Percentiles rank a stretch among this genome's conserved stretches.
Conservation (phyloP, 2,888 invertebrate species). For the Limnephilus lunatus region DNA sequence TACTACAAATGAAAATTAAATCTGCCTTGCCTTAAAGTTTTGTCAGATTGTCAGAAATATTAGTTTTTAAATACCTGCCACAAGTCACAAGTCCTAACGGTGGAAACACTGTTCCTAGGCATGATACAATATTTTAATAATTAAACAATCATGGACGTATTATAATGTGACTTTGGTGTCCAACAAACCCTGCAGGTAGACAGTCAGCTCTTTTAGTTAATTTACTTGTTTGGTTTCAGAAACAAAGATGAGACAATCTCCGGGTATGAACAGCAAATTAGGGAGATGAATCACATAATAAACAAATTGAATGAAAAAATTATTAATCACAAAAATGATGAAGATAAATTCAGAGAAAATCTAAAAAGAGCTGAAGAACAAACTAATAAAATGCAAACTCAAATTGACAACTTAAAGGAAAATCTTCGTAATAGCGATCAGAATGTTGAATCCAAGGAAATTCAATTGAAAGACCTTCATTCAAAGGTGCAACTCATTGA, state of each 20-base stretch:
- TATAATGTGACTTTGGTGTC: too few relatives aligned
- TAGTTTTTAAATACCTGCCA: too few relatives aligned
- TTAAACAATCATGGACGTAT: too few relatives aligned
- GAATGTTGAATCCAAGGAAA: conserved; percentile 44
- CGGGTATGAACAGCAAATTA: conserved; percentile 60
- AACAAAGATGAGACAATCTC: conserved; percentile 63
- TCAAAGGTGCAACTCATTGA: conserved; percentile 61
- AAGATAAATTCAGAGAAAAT: not conserved
- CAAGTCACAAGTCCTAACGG: too few relatives aligned
- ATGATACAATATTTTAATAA: too few relatives aligned
- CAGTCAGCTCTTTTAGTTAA: too few relatives aligned
- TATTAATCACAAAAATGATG: conserved; percentile 9
- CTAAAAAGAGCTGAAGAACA: conserved; percentile 15
- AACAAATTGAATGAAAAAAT: conserved; percentile 42
- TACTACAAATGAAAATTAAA: too few relatives aligned
- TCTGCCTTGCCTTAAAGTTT: too few relatives aligned
- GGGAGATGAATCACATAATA: conserved; percentile 50
- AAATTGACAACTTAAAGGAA: conserved; percentile 63
- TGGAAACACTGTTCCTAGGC: too few relatives aligned
- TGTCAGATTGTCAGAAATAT: too few relatives aligned
- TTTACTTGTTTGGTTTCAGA: conserved; percentile 42
- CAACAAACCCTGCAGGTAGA: too few relatives aligned
- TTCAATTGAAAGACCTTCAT: conserved; percentile 70
- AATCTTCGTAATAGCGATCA: conserved; percentile 37
- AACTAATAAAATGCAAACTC: conserved; percentile 46